Conservation (phyloP, 2,797 vertebrate genomes). For the Brotula barbata region DNA sequence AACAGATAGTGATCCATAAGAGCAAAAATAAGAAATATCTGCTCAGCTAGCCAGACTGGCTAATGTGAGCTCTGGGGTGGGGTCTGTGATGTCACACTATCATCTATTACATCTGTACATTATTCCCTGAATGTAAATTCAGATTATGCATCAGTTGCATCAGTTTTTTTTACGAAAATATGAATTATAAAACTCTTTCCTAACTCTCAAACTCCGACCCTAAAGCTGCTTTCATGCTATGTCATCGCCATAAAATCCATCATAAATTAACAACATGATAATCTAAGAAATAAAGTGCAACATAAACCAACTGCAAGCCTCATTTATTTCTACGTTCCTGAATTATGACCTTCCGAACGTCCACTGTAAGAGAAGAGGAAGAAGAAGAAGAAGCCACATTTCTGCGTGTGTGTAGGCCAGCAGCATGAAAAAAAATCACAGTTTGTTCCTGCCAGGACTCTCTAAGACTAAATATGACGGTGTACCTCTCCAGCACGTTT, state of each 20-base stretch:
- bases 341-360: conserved; percentile 13
- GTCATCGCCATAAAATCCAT: too few species aligned
- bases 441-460: conserved; percentile 26
- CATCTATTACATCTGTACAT: background rate
- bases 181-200: background rate
- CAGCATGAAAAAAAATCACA: conserved; percentile 9
- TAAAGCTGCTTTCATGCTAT: too few species aligned
- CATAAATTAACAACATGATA: too few species aligned
- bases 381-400: too few species aligned
- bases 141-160: background rate
- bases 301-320: conserved; percentile 16
- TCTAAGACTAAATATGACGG: conserved; percentile 41
- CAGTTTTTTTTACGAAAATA: background rate
- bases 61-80: background rate
- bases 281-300: background rate
- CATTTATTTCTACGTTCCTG: conserved; percentile 14
- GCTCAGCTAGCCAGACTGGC: background rate
- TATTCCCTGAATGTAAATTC: background rate
- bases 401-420: conserved; percentile 9
- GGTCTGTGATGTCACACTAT: background rate
- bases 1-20: too few species aligned
- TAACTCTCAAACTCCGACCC: background rate
- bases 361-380: conserved; percentile 4
- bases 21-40: too few species aligned
- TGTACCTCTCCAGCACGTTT: conserved; percentile 30